Evolutionary conservation across 2,797 vertebrate species (phyloP).

Genomic region (Epinephelus awoara): DNA sequence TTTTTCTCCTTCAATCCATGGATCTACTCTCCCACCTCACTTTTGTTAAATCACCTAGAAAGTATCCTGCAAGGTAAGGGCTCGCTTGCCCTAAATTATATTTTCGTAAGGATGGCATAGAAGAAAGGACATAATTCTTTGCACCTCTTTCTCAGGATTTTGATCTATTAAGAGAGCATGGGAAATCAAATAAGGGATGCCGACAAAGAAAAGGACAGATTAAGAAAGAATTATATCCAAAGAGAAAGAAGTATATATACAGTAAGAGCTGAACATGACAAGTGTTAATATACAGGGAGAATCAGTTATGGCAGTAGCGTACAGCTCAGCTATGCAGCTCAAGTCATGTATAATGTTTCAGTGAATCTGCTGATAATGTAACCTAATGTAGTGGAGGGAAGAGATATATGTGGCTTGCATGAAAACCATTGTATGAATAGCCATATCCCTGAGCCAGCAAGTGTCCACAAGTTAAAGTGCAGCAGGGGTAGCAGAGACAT

Average conservation of each 20-base stretch:
- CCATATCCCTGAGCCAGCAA: slow-evolving; percentile 47
- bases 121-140: slow-evolving; percentile 53
- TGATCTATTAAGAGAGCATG: slow-evolving; percentile 30
- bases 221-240: slow-evolving; percentile 15
- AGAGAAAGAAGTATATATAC: slow-evolving; percentile 8
- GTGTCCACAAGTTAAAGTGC: slow-evolving; percentile 53
- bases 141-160: slow-evolving; percentile 42
- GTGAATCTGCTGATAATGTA: slow-evolving; percentile 59
- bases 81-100: slow-evolving; percentile 64
- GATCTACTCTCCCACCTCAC: slow-evolving; percentile 53
- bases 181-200: slow-evolving; percentile 24
- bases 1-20: slow-evolving; percentile 52
- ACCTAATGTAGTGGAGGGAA: slow-evolving; percentile 35
- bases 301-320: slow-evolving; percentile 11
- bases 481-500: slow-evolving; percentile 56
- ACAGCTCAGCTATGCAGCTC: slow-evolving; percentile 12
- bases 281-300: slow-evolving; percentile 18
- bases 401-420: slow-evolving; percentile 34
- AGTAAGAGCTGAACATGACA: slow-evolving; percentile 17
- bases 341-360: slow-evolving; percentile 51
- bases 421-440: slow-evolving; percentile 31
- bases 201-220: slow-evolving; percentile 2
- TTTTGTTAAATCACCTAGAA: slow-evolving; percentile 72
- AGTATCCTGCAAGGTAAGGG: slow-evolving; percentile 63
- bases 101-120: slow-evolving; percentile 63